Evolutionary conservation across 2,113 vertebrate genomes (phyloP).

Genomic region (Steatornis caripensis): DNA sequence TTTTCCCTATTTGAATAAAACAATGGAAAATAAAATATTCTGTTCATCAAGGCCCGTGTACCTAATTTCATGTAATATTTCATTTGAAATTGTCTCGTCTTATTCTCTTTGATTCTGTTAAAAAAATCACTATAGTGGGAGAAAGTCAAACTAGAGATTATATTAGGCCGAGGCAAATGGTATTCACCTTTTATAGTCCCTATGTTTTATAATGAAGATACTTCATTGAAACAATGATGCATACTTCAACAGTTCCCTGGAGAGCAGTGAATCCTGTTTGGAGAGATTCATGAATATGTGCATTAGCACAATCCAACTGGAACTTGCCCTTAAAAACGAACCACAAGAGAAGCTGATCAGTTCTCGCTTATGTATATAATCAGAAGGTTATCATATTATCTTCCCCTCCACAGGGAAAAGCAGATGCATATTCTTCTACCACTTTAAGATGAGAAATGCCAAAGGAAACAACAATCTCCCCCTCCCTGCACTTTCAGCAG

Average conservation of each 20-base stretch:
- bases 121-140: slow-evolving; percentile 37
- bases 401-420: slow-evolving; percentile 66
- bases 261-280: slow-evolving; percentile 80
- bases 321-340: slow-evolving; percentile 77
- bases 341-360: slow-evolving; percentile 77
- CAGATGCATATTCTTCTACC: slow-evolving; percentile 48
- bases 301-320: slow-evolving; percentile 79
- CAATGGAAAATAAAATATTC: slow-evolving; percentile 35
- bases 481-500: neutral
- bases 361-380: slow-evolving; percentile 80
- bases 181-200: slow-evolving; percentile 79
- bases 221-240: slow-evolving; percentile 85
- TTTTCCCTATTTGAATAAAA: slow-evolving; percentile 4
- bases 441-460: slow-evolving; percentile 54
- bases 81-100: slow-evolving; percentile 48
- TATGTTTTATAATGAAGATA: slow-evolving; percentile 84
- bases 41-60: slow-evolving; percentile 39
- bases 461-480: slow-evolving; percentile 51
- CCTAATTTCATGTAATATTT: slow-evolving; percentile 40
- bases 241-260: slow-evolving; percentile 81
- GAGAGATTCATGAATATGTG: slow-evolving; percentile 86
- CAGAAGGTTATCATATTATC: slow-evolving; percentile 79
- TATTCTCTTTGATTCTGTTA: slow-evolving; percentile 42
- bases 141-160: slow-evolving; percentile 69
- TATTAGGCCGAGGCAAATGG: slow-evolving; percentile 70